Evolutionary conservation across 2,888 invertebrate species (phyloP), one percentile per base, ranked within the genome.

Genomic region (Petrophora chlorosata): DNA sequence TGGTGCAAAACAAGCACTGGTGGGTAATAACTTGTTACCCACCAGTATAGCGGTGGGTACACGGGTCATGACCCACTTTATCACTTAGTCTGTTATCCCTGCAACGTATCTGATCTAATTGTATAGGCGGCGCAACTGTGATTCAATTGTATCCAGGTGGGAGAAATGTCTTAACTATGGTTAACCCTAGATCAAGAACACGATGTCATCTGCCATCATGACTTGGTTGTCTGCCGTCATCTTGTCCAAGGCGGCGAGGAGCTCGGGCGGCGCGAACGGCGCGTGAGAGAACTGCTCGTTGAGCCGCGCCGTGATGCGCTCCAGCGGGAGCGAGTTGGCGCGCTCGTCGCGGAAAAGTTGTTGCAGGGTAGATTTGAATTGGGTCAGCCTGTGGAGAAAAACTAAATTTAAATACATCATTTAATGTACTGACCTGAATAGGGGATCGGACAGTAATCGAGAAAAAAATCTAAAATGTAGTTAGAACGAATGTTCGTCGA

Each of bases 181-280:
- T 3, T 22, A 4, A 8, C 8, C 3, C 22, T 93, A 97, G 75
- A 97, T 96, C 36, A 96, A 91, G 84, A 96, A 96, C 17, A 97
- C 92, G 57, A 95, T 94, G 57, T 93, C 95, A 72, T 97, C 97
- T 0, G 96, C 94, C 65, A 96, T 90, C 98, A 99, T 98, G 50
- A 98, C 93, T 77, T 97, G 96, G 87, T 98, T 98, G 59, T 95
- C 97, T 23, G 95, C 94, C 2, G 95, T 94, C 98, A 99, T 97
- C 52, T 91, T 91, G 7, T 93, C 90, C 7, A 99, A 88, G 1
- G 98, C 98, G 0, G 95, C 94, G 29, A 91, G 83, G 3, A 98
- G 90, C 89, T 99, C 98, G 0, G 82, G 92, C 1, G 90, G 73
- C 0, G 91, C 87, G 76, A 95, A 97, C 0, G 90, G 82, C 39